These are phyloP conservation scores for Protobothrops mucrosquamatus DNA, from an alignment of 2,113 vertebrate species.

Conservation along the genomic window DNA sequence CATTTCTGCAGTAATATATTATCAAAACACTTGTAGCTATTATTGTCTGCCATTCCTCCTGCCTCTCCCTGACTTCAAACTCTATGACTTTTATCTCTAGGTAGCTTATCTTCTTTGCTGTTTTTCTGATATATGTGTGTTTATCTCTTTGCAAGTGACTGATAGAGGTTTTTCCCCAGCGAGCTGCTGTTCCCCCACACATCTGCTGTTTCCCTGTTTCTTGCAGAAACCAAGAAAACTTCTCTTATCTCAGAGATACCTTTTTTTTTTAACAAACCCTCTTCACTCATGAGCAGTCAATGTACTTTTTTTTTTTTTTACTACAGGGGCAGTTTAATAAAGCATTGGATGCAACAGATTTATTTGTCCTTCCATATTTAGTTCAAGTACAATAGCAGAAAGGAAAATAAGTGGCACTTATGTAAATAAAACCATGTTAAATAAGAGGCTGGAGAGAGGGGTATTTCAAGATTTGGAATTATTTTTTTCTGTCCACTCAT, in stretches of 20 bases:
- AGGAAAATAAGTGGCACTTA: background rate
- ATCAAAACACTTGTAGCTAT: background rate
- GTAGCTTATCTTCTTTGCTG: background rate
- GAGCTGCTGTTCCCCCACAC: background rate
- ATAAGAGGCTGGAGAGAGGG: background rate
- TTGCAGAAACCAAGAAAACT: background rate
- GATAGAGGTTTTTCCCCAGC: background rate
- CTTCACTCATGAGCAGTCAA: background rate
- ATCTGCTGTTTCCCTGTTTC: background rate
- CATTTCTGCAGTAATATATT: constrained; percentile 18
- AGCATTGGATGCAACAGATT: background rate
- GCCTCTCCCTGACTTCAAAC: background rate
- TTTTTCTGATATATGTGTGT: background rate
- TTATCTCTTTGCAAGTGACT: background rate
- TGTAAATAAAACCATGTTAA: background rate
- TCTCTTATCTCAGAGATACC: background rate
- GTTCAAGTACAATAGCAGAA: background rate
- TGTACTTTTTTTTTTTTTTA: background rate
- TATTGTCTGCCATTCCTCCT: background rate
- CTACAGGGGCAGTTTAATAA: background rate
- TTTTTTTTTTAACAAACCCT: background rate
- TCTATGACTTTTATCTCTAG: background rate
- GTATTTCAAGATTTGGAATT: background rate
- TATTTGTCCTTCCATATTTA: background rate
- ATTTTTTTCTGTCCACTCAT: accelerated